Base-by-base conservation (phyloP, 2,797 vertebrate species). In the Meda fulgida region DNA sequence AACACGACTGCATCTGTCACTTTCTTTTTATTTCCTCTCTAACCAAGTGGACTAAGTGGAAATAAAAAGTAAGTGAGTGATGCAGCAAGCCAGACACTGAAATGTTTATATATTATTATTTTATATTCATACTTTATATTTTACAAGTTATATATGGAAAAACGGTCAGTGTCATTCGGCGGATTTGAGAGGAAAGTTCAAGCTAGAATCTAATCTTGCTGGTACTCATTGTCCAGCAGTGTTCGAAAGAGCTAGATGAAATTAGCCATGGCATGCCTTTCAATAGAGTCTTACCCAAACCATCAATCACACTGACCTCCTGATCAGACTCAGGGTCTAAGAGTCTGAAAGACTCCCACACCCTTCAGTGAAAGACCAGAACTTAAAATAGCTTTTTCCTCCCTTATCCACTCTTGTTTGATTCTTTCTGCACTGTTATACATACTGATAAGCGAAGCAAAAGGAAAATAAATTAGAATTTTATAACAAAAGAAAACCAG, bases 291-390 rank as follows among this genome's bases (percentile, higher is more conserved):
- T 29, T 65, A 31, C 60, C 90, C 89, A 84, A 88, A 89, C 92
- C 87, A 92, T 94, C 92, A 94, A 90, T 94, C 92, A 95, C 89
- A 90, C 14, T 31, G 53, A 78, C 89, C 90, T 92, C 23, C 88
- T 80, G 85, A 92, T 91, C 89, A 63, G 60, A 29, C 13, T 55
- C 21, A 11, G 55, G 90, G 84, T 89, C 91, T 88, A 79, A n/a
- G 53, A 90, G 84, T 89, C 91, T 88, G 81, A 71, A 87, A 89
- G 84, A 88, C 46, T 84, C 87, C 87, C 43, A 51, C 84, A 84
- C 87, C 90, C 90, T 80, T 89, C 80, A 82, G 85, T 85, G 55
- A 90, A 65, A 72, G 73, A 86, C 81, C 79, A 53, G 83, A 85
- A 86, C 86, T 86, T 87, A 7, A 43, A 26, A 65, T 26, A 34